These are phyloP conservation scores for Mycteria americana DNA, from an alignment of 2,797 vertebrate species.

Conservation along the genomic window DNA sequence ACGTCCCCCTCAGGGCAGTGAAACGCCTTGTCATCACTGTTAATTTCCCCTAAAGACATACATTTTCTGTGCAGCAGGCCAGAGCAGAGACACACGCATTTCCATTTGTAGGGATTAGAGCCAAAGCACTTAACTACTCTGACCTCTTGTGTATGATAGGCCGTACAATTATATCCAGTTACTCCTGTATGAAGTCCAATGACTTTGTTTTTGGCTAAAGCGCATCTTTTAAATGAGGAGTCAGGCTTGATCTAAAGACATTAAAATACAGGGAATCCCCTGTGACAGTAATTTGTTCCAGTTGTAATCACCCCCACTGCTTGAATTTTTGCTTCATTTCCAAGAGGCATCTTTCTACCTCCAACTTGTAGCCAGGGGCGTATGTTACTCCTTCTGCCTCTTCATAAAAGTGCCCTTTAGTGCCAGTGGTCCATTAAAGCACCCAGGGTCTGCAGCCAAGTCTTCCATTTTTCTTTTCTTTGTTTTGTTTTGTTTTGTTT, in stretches of 20 bases:
- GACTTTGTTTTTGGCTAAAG: constrained; percentile 31
- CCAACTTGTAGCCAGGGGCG: background rate
- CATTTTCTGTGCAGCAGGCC: background rate
- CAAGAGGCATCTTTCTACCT: background rate
- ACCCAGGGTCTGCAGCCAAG: background rate
- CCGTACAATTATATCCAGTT: background rate
- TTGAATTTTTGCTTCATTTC: background rate
- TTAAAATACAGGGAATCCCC: constrained; percentile 46
- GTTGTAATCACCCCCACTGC: constrained; percentile 2
- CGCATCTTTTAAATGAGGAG: constrained; percentile 11
- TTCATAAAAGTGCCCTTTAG: background rate
- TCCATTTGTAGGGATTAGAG: background rate
- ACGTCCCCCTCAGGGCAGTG: background rate
- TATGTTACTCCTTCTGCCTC: background rate
- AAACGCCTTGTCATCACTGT: background rate
- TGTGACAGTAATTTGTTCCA: constrained; percentile 44
- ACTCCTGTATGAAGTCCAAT: background rate
- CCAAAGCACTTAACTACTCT: constrained; percentile 25
- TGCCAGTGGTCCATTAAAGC: background rate
- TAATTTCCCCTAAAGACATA: background rate
- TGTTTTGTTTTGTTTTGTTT: background rate
- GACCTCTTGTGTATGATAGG: constrained; percentile 3
- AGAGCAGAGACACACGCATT: background rate
- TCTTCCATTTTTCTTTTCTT: background rate
- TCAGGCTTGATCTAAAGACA: background rate